These are phyloP conservation scores for Idris sp. DNA, from an alignment of 1,140 invertebrate genomes.

Conservation along the genomic window DNA sequence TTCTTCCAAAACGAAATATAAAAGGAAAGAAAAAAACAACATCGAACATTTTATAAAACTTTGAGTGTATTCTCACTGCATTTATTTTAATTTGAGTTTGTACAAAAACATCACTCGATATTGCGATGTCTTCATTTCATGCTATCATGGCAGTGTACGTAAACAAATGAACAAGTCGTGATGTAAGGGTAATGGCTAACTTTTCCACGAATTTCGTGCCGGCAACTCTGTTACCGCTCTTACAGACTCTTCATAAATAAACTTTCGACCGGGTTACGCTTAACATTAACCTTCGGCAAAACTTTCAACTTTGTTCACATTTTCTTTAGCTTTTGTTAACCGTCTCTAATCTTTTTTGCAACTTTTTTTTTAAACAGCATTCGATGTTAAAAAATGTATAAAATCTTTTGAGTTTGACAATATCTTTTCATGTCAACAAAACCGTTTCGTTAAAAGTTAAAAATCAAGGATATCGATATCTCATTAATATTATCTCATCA, in stretches of 20 bases:
- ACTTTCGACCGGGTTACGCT: constrained; percentile 56
- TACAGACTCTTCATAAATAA: constrained; percentile 48
- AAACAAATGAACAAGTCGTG: constrained; percentile 46
- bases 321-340: constrained; percentile 43
- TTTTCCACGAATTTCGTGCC: constrained; percentile 56
- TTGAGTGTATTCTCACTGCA: too few relatives aligned
- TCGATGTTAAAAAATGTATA: too few relatives aligned
- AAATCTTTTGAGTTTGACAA: too few relatives aligned
- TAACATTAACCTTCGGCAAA: constrained; percentile 47
- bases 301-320: constrained; percentile 44
- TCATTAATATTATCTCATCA: constrained; percentile 7
- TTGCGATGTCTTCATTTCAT: constrained; percentile 20
- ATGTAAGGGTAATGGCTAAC: constrained; percentile 44
- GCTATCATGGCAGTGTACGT: constrained; percentile 23
- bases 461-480: neutral
- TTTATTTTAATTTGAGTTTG: too few relatives aligned
- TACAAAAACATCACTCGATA: too few relatives aligned
- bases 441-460: neutral
- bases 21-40: too few relatives aligned
- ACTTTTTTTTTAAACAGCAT: too few relatives aligned
- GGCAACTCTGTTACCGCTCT: constrained; percentile 49
- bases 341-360: constrained; percentile 5
- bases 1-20: too few relatives aligned
- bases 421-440: too few relatives aligned
- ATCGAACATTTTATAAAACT: too few relatives aligned